Percentiles rank a stretch among this genome's conserved stretches.
phyloP scores from a whole-genome alignment of 2,113 vertebrate species.

The Urocolius indicus region DNA sequence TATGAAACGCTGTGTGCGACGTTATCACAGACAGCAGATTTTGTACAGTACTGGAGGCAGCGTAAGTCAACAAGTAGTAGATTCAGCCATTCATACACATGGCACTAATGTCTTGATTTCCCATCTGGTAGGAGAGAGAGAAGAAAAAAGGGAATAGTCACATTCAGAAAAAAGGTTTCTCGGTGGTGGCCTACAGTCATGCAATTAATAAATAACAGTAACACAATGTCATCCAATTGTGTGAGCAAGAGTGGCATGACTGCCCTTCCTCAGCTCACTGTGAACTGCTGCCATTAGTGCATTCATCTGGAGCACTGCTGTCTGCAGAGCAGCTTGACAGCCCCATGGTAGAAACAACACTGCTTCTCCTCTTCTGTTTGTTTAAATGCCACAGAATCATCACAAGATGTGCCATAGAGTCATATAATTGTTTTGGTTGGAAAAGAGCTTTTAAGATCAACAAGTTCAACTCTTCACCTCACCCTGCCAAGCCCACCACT shows the following conservation, averaged over 20 bases:
- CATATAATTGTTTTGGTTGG: too few species aligned
- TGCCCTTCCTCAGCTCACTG: neutral
- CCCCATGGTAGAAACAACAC: fast-evolving
- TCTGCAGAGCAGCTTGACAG: neutral
- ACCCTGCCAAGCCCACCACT: too few species aligned
- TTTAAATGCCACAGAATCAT: neutral
- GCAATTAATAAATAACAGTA: neutral
- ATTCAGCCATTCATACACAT: neutral
- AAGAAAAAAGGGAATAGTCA: neutral
- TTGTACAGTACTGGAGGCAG: neutral
- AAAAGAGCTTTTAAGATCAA: too few species aligned
- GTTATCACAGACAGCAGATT: neutral
- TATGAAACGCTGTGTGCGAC: neutral
- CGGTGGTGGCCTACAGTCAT: neutral
- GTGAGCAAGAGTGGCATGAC: neutral
- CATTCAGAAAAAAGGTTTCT: neutral
- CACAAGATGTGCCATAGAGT: too few species aligned
- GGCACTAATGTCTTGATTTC: neutral
- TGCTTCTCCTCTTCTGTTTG: neutral
- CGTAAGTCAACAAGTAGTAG: neutral
- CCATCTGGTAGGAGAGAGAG: neutral
- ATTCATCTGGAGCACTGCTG: neutral
- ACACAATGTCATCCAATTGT: neutral
- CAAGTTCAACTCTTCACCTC: too few species aligned
- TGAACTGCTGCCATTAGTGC: fast-evolving